Conservation (phyloP, 2,113 vertebrate genomes). For the Stigmatopora nigra region DNA sequence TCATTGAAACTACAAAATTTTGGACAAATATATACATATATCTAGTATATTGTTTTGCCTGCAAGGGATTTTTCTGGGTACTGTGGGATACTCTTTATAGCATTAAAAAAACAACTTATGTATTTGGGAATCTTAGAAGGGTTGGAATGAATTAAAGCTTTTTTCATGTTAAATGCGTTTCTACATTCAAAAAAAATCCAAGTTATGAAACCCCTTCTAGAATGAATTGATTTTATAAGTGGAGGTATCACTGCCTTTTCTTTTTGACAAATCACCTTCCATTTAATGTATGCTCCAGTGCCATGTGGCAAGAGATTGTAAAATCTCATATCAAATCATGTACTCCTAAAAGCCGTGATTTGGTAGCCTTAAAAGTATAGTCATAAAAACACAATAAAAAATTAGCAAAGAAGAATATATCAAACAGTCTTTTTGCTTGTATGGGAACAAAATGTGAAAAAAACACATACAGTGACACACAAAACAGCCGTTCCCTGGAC, state of each 20-base stretch:
- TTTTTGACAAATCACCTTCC: not conserved
- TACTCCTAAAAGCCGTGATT: constrained; percentile 8
- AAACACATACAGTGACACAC: constrained; percentile 17
- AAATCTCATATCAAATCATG: not conserved
- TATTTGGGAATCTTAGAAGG: too few relatives aligned
- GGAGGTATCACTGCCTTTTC: not conserved
- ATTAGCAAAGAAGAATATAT: constrained; percentile 1
- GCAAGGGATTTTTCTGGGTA: too few relatives aligned
- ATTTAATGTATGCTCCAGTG: not conserved
- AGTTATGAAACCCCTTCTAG: too few relatives aligned
- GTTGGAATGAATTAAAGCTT: too few relatives aligned
- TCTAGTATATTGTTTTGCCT: too few relatives aligned
- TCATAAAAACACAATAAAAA: not conserved
- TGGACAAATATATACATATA: not conserved
- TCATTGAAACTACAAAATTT: too few relatives aligned
- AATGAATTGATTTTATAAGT: too few relatives aligned
- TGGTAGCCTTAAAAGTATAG: not conserved
- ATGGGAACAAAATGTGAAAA: not conserved
- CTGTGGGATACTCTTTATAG: too few relatives aligned
- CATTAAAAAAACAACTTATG: too few relatives aligned
- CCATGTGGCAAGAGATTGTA: constrained; percentile 1
- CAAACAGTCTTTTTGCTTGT: not conserved
- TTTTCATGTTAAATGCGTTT: too few relatives aligned
- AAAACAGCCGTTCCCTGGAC: constrained; percentile 21
- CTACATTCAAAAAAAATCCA: too few relatives aligned